phyloP scores from a whole-genome alignment of 2,113 vertebrate genomes.

The Corvus hawaiiensis region DNA sequence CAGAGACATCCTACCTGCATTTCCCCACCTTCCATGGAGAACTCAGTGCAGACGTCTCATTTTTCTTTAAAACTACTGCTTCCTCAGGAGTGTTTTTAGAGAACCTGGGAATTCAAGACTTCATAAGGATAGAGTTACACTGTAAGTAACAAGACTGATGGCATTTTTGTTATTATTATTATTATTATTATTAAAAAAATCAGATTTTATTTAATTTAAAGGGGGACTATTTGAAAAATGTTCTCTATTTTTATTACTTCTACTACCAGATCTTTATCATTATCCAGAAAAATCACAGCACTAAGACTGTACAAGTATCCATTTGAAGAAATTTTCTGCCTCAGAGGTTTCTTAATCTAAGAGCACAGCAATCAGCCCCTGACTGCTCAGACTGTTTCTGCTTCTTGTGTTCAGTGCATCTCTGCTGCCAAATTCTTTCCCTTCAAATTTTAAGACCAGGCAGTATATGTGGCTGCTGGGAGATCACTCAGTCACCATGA shows the following conservation, averaged over 20 bases:
- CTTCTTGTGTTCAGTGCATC: not conserved
- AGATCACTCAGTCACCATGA: not conserved
- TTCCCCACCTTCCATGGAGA: slow-evolving; percentile 97
- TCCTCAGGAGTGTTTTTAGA: slow-evolving; percentile 93
- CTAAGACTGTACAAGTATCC: not conserved
- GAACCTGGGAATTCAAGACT: slow-evolving; percentile 95
- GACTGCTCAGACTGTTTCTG: not conserved
- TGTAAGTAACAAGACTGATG: slow-evolving; percentile 77
- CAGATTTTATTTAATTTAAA: not conserved
- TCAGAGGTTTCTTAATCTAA: not conserved
- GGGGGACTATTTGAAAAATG: not conserved
- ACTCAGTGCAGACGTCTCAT: slow-evolving; percentile 91
- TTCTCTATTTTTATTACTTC: not conserved
- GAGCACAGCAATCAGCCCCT: not conserved
- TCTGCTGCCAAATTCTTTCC: not conserved
- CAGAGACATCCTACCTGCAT: slow-evolving; percentile 91
- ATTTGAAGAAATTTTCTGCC: not conserved
- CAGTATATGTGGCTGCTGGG: not conserved
- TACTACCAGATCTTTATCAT: not conserved
- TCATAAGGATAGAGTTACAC: slow-evolving; percentile 90
- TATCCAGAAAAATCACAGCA: not conserved
- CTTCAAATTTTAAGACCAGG: not conserved
- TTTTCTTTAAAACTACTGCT: slow-evolving; percentile 93
- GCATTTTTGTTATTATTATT: not conserved
- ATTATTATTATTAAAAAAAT: not conserved